These are phyloP conservation scores for Protonibea diacanthus DNA, from an alignment of 2,797 vertebrate species.

Conservation along the genomic window DNA sequence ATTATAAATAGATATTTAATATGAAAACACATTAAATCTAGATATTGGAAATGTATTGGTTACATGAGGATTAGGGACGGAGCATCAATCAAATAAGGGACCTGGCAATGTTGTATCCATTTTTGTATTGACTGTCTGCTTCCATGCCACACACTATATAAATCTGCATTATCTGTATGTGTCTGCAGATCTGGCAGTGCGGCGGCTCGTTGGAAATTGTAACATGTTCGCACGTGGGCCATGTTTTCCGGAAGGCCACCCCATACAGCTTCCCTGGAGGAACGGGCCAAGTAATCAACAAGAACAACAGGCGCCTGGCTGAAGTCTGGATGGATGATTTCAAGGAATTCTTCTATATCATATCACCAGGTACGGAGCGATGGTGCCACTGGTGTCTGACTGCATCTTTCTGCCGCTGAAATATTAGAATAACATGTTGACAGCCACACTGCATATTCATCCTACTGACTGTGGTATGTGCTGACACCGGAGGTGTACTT, in stretches of 20 bases:
- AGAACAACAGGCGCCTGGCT: slow-evolving; percentile 96
- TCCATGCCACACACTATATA: neutral
- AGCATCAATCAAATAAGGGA: neutral
- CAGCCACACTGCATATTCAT: too few species aligned
- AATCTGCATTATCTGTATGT: slow-evolving; percentile 1
- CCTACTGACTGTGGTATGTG: too few species aligned
- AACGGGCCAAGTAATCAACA: slow-evolving; percentile 98
- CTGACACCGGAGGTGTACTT: too few species aligned
- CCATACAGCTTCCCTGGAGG: slow-evolving; percentile 98
- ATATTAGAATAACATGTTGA: neutral
- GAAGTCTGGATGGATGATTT: slow-evolving; percentile 98
- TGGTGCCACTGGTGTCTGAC: neutral
- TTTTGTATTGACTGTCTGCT: slow-evolving; percentile 3
- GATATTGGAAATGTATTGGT: neutral
- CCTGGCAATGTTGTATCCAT: neutral
- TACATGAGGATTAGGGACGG: slow-evolving; percentile 13
- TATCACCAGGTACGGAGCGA: slow-evolving; percentile 91
- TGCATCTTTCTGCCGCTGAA: neutral
- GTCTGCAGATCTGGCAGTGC: slow-evolving; percentile 95
- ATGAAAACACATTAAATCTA: neutral
- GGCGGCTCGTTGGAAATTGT: slow-evolving; percentile 97
- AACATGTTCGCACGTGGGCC: slow-evolving; percentile 97
- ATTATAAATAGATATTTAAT: neutral
- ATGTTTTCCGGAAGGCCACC: slow-evolving; percentile 98
- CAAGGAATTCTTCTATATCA: slow-evolving; percentile 99